A percentile compares a stretch with the other conserved stretches of the same genome.
Evolutionary conservation across 2,797 vertebrate genomes (phyloP).

Genomic region (Aplochiton taeniatus): DNA sequence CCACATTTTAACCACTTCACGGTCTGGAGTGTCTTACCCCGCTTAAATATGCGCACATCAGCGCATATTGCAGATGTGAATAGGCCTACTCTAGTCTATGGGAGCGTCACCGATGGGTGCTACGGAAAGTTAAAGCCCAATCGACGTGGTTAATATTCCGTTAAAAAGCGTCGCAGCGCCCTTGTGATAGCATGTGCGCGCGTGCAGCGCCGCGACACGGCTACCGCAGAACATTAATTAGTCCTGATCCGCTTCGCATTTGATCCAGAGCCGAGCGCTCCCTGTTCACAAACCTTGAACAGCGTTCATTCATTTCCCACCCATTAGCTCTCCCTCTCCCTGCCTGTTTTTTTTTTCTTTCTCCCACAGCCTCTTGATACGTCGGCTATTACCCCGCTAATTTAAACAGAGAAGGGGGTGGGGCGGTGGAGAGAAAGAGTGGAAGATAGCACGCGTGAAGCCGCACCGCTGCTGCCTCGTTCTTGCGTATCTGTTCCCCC

Average conservation of each 20-base stretch:
- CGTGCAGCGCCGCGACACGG: neutral
- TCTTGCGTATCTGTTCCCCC: conserved; percentile 27
- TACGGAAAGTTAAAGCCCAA: conserved; percentile 39
- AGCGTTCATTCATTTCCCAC: conserved; percentile 59
- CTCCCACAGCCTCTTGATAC: conserved; percentile 51
- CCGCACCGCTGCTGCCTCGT: conserved; percentile 6
- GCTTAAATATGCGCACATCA: neutral
- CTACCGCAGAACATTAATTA: conserved; percentile 55
- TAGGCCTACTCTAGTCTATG: too few species aligned
- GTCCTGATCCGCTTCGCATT: conserved; percentile 66
- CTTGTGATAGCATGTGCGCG: conserved; percentile 9
- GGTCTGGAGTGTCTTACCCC: conserved; percentile 15
- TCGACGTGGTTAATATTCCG: conserved; percentile 52
- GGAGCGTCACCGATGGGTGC: neutral
- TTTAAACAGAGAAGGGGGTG: conserved; percentile 44
- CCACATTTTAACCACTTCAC: conserved; percentile 25
- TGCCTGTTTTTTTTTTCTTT: conserved; percentile 12
- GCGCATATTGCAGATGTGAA: too few species aligned
- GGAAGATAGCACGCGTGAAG: conserved; percentile 26
- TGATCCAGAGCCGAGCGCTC: conserved; percentile 53
- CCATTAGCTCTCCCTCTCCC: conserved; percentile 36
- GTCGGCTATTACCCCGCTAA: conserved; percentile 59
- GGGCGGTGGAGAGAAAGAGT: conserved; percentile 8
- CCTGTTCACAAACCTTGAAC: conserved; percentile 56
- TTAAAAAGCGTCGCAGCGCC: conserved; percentile 28